These are phyloP conservation scores for Machaerirhynchus nigripectus DNA, from an alignment of 2,113 vertebrate species.

Conservation along the genomic window DNA sequence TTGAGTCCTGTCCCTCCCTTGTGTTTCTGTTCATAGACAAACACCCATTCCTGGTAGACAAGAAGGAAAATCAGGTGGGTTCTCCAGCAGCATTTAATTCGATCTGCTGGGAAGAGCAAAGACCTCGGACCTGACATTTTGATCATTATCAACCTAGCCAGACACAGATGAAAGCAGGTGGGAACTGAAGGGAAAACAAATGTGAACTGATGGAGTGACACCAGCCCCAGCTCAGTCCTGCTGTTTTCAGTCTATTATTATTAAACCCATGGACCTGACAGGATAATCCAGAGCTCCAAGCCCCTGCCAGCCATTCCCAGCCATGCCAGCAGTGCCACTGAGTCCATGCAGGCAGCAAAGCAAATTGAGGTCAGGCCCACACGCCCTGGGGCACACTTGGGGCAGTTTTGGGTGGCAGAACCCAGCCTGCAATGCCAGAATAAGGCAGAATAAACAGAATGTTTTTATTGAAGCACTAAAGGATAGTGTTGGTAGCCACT, in stretches of 20 bases:
- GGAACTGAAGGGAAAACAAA: not conserved
- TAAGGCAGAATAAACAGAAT: not conserved
- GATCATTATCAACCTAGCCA: not conserved
- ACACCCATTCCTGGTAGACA: not conserved
- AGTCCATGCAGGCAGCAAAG: fast-evolving
- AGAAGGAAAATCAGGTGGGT: not conserved
- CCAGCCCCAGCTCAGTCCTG: not conserved
- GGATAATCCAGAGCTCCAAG: not conserved
- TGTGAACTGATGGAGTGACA: not conserved
- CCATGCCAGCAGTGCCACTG: fast-evolving
- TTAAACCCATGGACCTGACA: not conserved
- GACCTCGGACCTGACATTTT: not conserved
- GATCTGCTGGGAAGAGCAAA: not conserved
- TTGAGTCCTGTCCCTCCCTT: not conserved
- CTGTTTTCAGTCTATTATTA: not conserved
- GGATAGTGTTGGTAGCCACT: not conserved
- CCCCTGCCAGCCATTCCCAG: not conserved
- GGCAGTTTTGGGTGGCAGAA: not conserved
- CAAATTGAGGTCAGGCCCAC: not conserved
- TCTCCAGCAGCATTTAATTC: not conserved
- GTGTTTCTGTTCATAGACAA: not conserved
- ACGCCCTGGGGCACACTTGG: fast-evolving
- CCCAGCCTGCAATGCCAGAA: not conserved
- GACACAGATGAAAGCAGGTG: not conserved
- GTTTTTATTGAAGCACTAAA: not conserved